phyloP scores from a whole-genome alignment of 1,140 invertebrate species.

The Marisa cornuarietis region DNA sequence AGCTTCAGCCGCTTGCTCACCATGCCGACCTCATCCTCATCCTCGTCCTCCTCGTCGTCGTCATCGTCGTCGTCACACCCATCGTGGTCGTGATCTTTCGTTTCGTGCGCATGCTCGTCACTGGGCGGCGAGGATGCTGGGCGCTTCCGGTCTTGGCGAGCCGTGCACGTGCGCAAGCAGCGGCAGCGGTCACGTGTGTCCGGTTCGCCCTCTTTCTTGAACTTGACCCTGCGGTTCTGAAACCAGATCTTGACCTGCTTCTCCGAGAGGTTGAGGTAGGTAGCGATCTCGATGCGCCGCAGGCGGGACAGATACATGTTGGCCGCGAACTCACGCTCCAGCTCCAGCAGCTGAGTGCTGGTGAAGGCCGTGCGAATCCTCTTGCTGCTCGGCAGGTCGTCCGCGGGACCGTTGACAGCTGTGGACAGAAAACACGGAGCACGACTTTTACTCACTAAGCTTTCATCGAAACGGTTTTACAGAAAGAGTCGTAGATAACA shows the following conservation, averaged over 20 bases:
- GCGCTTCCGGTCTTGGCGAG: constrained; percentile 20
- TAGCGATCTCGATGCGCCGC: constrained; percentile 72
- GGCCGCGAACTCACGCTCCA: constrained; percentile 71
- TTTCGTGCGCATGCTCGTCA: constrained; percentile 7
- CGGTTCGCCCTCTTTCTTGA: constrained; percentile 79
- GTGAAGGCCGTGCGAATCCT: constrained; percentile 72
- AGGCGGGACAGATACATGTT: constrained; percentile 73
- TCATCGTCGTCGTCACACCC: not conserved
- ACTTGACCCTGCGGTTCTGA: constrained; percentile 87
- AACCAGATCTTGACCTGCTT: constrained; percentile 73
- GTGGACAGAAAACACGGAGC: not conserved
- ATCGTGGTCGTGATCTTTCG: not conserved
- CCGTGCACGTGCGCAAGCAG: constrained; percentile 65
- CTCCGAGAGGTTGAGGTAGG: constrained; percentile 79
- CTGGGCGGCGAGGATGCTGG: not conserved
- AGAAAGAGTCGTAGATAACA: no score
- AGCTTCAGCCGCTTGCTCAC: not conserved
- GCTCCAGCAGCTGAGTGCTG: constrained; percentile 71
- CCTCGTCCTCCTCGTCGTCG: not conserved
- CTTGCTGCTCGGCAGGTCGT: constrained; percentile 63
- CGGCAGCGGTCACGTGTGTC: constrained; percentile 67
- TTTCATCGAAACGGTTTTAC: no score
- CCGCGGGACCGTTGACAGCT: constrained; percentile 58
- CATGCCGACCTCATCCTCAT: not conserved
- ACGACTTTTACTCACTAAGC: no score